Evolutionary conservation across 2,113 vertebrate genomes (phyloP).

Genomic region (Bucco capensis): DNA sequence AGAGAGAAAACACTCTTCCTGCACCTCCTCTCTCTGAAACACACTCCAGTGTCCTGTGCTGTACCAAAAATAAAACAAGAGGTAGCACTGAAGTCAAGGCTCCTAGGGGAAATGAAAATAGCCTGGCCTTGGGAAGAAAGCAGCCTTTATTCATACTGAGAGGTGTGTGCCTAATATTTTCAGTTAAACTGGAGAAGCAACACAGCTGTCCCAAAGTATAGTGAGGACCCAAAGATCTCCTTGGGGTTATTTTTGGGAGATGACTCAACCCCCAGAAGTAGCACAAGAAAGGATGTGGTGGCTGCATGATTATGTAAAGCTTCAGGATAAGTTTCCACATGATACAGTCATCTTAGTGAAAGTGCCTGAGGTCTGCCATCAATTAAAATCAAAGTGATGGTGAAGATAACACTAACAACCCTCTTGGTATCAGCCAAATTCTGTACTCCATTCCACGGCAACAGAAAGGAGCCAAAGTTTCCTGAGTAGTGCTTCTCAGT

Average conservation of each 20-base stretch:
- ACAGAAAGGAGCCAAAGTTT: background rate
- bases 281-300: background rate
- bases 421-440: background rate
- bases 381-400: background rate
- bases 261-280: background rate
- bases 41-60: background rate
- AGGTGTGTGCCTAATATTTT: background rate
- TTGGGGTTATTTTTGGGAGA: background rate
- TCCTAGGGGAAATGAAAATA: background rate
- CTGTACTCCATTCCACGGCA: background rate
- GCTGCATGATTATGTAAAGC: background rate
- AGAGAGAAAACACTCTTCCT: background rate
- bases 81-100: background rate
- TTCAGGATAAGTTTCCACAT: background rate
- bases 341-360: background rate
- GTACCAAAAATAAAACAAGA: background rate
- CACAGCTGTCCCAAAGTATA: background rate
- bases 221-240: background rate
- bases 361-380: background rate
- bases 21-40: background rate
- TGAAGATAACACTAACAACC: background rate
- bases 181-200: background rate
- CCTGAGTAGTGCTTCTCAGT: background rate
- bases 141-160: background rate
- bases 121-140: background rate